Evolutionary conservation across 2,113 vertebrate genomes (phyloP), one percentile per base, ranked within the genome.

Genomic region (Pionites leucogaster): DNA sequence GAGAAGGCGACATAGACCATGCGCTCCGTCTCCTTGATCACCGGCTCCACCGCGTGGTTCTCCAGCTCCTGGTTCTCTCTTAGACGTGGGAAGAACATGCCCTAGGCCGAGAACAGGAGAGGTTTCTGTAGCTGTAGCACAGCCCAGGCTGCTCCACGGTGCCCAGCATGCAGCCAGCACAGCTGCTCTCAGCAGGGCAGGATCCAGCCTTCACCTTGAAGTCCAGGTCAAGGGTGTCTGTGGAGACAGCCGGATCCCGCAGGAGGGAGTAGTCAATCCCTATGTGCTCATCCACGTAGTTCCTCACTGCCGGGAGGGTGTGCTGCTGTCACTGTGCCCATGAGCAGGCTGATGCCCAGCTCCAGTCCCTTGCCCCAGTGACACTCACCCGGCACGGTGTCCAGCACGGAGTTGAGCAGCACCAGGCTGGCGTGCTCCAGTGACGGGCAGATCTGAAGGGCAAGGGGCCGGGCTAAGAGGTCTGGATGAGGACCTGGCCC

Each of bases 261-360:
- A 99, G 96, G 33, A 99, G 98, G n/a, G 99, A 99, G 91, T 99
- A 99, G 96, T 99, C 99, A 1, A 99, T 99, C 57, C 99, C 99
- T 0, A 99, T 95, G 8, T 98, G 98, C 3, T 97, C 50, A 42
- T 99, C 99, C 88, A 99, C 99, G 0, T 98, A 81, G 7, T 98
- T 96, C 49, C 98, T 98, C 77, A 99, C 99, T 98, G 91, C 9
- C 78, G 31, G 62, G 72, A 69, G 64, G 42, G 84, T 41, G 16
- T 29, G 49, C 33, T 22, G 80, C 80, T 10, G 18, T 60, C 33
- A 62, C 46, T 23, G 17, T 41, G 77, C 46, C 74, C 72, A 42
- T 17, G 7, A 4, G 47, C 29, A 46, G 50, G 13, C 49, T 5
- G 2, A 35, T 24, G 82, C 57, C 74, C 86, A 25, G 35, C 49